Base-by-base conservation (phyloP, 2,888 invertebrate genomes). In the Lasioglossum villosulum region DNA sequence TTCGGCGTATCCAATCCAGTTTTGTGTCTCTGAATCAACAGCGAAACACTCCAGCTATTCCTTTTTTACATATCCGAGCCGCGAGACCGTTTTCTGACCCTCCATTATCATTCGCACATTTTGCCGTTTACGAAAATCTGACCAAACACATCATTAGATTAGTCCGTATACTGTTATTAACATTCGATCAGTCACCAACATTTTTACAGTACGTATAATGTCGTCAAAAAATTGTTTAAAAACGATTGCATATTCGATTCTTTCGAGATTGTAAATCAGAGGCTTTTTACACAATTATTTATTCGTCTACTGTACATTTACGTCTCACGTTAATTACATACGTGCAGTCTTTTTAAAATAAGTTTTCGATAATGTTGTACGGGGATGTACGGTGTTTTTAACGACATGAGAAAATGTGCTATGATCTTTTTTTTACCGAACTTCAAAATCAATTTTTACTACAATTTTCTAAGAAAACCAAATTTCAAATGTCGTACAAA, bases 1-100 rank as follows among this genome's bases (percentile, higher is more conserved):
- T 56, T 75, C 83, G 45, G 72, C 66, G 42, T 52, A 59, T 74
- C 71, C 45, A 68, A 48, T 68, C 76, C 74, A 66, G 66, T 79
- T 79, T 39, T 48, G 48, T 48, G 48, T 74, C 74, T 52, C 30
- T 45, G 30, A 34, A 42, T 63, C 63, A 37, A 42, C 42, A 6
- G 23, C n/a, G 30, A 66, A 39, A 27, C 37, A 30, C 37, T 77
- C 48, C 27, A 52, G 37, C 68, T 30, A 37, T 52, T 77, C 52
- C 52, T n/a, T 39, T 77, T 77, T 27, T 27, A 52, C 34, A 30
- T 45, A 42, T 42, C 23, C 72, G 23, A 2, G n/a, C 14, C n/a
- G 70, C 70, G 23, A 12, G 5, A 39, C 23, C 39, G 14, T 70
- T 70, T n/a, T 4, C 12, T 1, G 37, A 4, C 23, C 0, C 39